Base-by-base conservation (phyloP, 2,113 vertebrate species). In the Cercocebus atys region DNA sequence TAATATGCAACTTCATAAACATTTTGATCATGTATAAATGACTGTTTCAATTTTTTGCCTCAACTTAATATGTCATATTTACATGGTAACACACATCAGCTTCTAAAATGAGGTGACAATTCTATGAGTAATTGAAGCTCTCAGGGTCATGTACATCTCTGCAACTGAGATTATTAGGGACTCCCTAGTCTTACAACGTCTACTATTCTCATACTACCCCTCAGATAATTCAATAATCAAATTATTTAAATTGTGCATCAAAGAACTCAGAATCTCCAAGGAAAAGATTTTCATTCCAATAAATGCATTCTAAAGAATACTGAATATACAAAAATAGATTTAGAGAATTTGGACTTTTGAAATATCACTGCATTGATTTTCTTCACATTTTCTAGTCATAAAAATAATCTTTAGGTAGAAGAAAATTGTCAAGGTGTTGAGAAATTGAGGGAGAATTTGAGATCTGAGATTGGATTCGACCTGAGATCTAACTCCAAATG, bases 211-310 rank as follows among this genome's bases (percentile, higher is more conserved):
- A 94, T 84, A 96, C 52, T 50, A 61, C 23, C 10, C 38, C 35
- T 97, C 93, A 72, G 93, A 66, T 95, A 92, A 95, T 96, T 88
- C 47, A 30, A 70, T 97, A 97, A 97, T 83, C 75, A 76, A 79
- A 80, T 92, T 66, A 95, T 92, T 83, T 27, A 17, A 45, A 1
- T 66, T n/a, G 16, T 50, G 97, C 30, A 83, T 22, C 90, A 95
- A 97, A 47, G 50, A 83, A 97, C 22, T 92, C 72, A 79, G 10
- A 93, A 84, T 47, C 22, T 94, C 82, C 27, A 97, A 78, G 52
- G 59, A 90, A 64, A 70, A 81, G 72, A 97, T 94, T 88, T 97
- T 79, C 64, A 90, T 84, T 95, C 50, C 61, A 94, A 64, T 55
- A 97, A 96, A 92, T 76, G 7, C 20, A 90, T 94, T 95, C 72